Evolutionary conservation across 2,797 vertebrate species (phyloP).

Genomic region (Threskiornis aethiopicus): DNA sequence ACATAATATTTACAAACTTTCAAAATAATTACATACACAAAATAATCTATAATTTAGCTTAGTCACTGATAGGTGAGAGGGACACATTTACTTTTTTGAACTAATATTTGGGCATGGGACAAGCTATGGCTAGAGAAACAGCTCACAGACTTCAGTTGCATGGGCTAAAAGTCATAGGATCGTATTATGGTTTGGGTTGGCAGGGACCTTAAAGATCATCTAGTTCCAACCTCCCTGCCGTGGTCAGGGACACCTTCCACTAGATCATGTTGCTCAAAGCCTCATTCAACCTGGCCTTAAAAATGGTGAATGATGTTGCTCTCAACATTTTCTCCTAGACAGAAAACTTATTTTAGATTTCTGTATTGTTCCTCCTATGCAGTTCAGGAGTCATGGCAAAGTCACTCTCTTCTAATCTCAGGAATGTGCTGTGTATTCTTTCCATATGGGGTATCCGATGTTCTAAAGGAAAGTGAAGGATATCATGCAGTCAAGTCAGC

Average conservation of each 20-base stretch:
- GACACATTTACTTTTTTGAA: neutral
- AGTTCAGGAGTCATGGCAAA: constrained; percentile 5
- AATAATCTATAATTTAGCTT: neutral
- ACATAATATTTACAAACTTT: neutral
- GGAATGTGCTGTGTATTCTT: neutral
- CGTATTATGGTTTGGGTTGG: no score
- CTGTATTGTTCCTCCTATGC: neutral
- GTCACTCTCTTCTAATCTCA: neutral
- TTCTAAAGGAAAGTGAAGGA: neutral
- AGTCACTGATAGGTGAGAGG: neutral
- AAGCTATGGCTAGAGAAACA: neutral
- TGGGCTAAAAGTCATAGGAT: neutral
- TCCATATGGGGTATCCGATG: neutral
- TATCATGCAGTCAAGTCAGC: neutral
- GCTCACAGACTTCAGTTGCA: neutral
- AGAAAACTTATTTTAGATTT: neutral
- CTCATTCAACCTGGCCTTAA: no score
- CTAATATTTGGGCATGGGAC: neutral
- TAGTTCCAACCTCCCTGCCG: no score
- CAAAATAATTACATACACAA: neutral
- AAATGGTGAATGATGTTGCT: neutral
- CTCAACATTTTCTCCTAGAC: neutral
- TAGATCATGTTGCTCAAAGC: no score
- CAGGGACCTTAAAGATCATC: no score
- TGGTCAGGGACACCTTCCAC: no score